Percentiles rank a stretch among this genome's conserved stretches.
Conservation (phyloP, 2,797 vertebrate genomes). For the Oreochromis mossambicus region DNA sequence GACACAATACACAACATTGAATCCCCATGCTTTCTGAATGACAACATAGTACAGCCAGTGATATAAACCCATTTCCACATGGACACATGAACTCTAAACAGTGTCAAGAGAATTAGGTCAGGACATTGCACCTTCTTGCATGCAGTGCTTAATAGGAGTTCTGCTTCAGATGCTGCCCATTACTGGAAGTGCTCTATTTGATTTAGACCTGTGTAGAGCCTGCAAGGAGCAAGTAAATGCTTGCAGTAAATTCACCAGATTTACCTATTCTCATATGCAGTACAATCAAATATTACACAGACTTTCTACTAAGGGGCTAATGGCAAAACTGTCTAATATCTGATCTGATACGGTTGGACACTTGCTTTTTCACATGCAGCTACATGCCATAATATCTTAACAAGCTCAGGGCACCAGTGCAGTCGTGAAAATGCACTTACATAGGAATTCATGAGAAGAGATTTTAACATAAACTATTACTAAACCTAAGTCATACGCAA, state of each 20-base stretch:
- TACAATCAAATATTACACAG: background rate
- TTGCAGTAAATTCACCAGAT: background rate
- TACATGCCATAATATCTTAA: background rate
- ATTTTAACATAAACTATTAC: background rate
- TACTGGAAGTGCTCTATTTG: background rate
- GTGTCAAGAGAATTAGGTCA: background rate
- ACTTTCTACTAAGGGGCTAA: background rate
- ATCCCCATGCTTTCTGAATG: background rate
- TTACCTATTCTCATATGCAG: background rate
- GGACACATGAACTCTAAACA: background rate
- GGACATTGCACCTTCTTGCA: background rate
- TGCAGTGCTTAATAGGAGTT: background rate
- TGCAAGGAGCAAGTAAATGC: background rate
- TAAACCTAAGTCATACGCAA: background rate
- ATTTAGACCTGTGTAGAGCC: background rate
- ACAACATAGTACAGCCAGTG: background rate
- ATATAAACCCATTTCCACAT: background rate
- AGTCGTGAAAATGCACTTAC: background rate
- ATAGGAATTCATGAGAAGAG: background rate
- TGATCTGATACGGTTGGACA: background rate
- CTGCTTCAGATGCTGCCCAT: background rate
- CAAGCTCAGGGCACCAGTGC: background rate
- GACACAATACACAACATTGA: background rate
- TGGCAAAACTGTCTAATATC: background rate
- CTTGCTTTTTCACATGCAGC: background rate